Conservation (phyloP, 53 echinoderm and acorn worm genomes). For the Apostichopus leukothele region DNA sequence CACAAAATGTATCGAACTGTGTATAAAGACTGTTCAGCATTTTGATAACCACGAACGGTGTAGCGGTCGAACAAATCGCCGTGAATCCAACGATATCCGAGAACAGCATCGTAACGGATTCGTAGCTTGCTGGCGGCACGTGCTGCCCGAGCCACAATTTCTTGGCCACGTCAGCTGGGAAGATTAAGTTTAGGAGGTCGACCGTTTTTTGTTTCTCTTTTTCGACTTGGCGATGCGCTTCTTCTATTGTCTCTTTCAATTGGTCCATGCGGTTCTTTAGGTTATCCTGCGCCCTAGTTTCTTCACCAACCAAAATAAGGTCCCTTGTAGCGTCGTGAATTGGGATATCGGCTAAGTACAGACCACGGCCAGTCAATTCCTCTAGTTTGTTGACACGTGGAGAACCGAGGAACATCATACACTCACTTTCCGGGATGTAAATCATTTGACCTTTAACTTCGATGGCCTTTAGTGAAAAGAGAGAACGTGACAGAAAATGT, state of each 20-base stretch:
- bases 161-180: conserved; percentile 85
- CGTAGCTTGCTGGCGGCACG: conserved; percentile 68
- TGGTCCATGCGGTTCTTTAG: conserved; percentile 96
- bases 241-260: conserved; percentile 80
- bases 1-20: conserved; percentile 87
- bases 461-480: conserved; percentile 57
- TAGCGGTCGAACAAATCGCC: conserved; percentile 89
- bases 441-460: conserved; percentile 94
- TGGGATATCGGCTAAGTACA: conserved; percentile 91
- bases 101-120: conserved; percentile 84
- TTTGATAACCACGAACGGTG: conserved; percentile 89
- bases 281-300: conserved; percentile 91
- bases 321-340: conserved; percentile 94
- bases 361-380: conserved; percentile 83
- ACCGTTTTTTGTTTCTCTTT: conserved; percentile 85
- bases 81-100: conserved; percentile 95
- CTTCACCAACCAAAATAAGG: conserved; percentile 90
- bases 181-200: conserved; percentile 84
- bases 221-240: conserved; percentile 73
- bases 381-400: conserved; percentile 89
- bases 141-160: conserved; percentile 86
- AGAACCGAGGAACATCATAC: conserved; percentile 87
- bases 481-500: too few relatives aligned
- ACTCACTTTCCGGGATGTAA: conserved; percentile 76
- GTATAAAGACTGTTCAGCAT: conserved; percentile 94